Conservation (phyloP, 2,888 invertebrate genomes). For the Seira musarum region DNA sequence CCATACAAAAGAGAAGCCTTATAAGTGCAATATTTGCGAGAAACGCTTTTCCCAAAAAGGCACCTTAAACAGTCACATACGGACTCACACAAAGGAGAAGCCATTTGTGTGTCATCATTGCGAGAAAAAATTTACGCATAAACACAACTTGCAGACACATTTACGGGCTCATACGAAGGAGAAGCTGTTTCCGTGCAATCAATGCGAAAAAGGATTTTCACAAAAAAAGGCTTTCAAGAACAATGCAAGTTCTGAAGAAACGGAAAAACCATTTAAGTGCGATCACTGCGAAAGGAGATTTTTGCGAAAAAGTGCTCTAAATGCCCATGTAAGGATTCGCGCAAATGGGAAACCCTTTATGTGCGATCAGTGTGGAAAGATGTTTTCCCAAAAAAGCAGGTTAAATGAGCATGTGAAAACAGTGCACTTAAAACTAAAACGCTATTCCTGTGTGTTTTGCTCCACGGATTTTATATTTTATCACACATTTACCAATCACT, state of each 20-base stretch:
- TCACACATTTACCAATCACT: no score
- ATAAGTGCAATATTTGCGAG: background rate
- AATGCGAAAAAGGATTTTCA: no score
- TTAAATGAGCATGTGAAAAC: no score
- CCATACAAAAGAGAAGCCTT: background rate
- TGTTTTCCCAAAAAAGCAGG: background rate
- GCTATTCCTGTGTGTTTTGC: no score
- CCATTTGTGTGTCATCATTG: background rate
- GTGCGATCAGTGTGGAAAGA: background rate
- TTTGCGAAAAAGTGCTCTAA: background rate
- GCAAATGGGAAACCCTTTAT: background rate
- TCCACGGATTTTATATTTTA: no score
- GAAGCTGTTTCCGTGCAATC: background rate
- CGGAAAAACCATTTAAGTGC: no score
- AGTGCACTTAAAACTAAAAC: no score
- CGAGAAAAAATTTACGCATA: background rate
- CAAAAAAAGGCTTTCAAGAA: no score
- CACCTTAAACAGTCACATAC: background rate
- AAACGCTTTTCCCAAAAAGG: background rate
- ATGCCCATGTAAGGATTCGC: background rate
- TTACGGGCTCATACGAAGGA: background rate
- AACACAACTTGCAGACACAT: background rate
- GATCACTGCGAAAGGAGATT: background rate
- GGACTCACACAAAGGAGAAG: background rate
- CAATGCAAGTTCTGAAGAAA: no score